phyloP scores from a whole-genome alignment of 2,888 invertebrate genomes.

The Enchytraeus crypticus region DNA sequence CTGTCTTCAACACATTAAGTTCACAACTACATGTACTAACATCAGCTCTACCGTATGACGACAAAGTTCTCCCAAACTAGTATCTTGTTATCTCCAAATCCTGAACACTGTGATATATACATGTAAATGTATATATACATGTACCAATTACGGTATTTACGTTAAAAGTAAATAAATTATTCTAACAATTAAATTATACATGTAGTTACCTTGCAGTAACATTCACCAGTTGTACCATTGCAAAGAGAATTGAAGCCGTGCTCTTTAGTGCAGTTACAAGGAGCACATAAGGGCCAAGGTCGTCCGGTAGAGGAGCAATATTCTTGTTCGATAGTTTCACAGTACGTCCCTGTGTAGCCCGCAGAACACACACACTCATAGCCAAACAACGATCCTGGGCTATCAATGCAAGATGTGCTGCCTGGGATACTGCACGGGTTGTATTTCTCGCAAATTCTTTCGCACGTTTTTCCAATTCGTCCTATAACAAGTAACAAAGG shows the following conservation, averaged over 20 bases:
- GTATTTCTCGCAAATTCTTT: conserved; percentile 64
- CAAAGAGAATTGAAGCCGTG: conserved; percentile 85
- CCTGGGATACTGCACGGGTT: conserved; percentile 61
- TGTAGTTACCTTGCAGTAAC: conserved; percentile 80
- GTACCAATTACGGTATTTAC: too few species aligned
- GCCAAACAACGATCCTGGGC: conserved; percentile 53
- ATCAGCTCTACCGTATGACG: too few species aligned
- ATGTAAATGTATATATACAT: too few species aligned
- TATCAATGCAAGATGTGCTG: conserved; percentile 51
- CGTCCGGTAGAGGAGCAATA: conserved; percentile 86
- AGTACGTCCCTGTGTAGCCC: conserved; percentile 54
- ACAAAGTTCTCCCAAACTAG: too few species aligned
- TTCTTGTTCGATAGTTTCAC: conserved; percentile 41
- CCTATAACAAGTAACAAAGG: conserved; percentile 44
- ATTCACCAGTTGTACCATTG: conserved; percentile 75
- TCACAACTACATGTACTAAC: too few species aligned
- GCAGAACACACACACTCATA: conserved; percentile 75
- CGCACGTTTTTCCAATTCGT: conserved; percentile 55
- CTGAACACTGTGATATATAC: too few species aligned
- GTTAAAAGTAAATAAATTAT: too few species aligned
- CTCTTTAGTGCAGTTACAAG: conserved; percentile 74
- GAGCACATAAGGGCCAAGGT: conserved; percentile 84
- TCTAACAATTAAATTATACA: too few species aligned
- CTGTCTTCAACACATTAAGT: too few species aligned
- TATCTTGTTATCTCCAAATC: too few species aligned